Evolutionary conservation across 2,113 vertebrate genomes (phyloP), one percentile per base, ranked within the genome.

Genomic region (Desmodus rotundus): DNA sequence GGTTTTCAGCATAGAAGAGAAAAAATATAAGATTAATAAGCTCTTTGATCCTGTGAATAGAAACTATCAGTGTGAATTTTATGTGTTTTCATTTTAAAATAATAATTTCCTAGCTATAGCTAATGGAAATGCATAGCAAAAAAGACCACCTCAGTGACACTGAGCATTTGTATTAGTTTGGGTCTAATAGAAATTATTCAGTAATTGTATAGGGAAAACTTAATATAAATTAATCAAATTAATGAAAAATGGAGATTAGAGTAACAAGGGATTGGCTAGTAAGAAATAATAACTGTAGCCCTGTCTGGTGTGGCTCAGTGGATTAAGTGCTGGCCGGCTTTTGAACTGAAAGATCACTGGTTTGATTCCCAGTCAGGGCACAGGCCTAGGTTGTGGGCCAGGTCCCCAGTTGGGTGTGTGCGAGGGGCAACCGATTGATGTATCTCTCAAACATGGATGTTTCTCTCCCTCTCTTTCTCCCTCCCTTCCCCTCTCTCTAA

Each of bases 11-110:
- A 89, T 7, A 77, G 31, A 90, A 33, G 54, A 86, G 73, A 86
- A 67, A 95, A 88, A 92, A 13, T 63, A 93, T n/a, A 88, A 87
- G 93, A 81, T 88, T 67, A 89, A 96, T 67, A 89, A 96, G 54
- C 5, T 52, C 19, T 84, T 96, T 61, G 61, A 77, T 92, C 80
- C 38, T 65, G 47, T 67, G 45, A 78, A 56, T 82, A 72, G 52
- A 45, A 82, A 67, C n/a, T 78, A 72, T 9, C 70, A 87, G 63
- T 68, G 94, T 85, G 61, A 91, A 90, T 58, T 47, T 87, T 68
- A 86, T 67, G 72, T 54, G 19, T 89, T 92, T 90, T 92, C 43
- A 82, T 52, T 76, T 74, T 54, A 87, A 83, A 92, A 78, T 84
- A 82, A 63, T 73, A 72, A 61, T 90, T 95, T 74, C 41, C 74